These are phyloP conservation scores for Hirtodrosophila trivittata DNA, from an alignment of 2,888 invertebrate genomes.

Conservation along the genomic window DNA sequence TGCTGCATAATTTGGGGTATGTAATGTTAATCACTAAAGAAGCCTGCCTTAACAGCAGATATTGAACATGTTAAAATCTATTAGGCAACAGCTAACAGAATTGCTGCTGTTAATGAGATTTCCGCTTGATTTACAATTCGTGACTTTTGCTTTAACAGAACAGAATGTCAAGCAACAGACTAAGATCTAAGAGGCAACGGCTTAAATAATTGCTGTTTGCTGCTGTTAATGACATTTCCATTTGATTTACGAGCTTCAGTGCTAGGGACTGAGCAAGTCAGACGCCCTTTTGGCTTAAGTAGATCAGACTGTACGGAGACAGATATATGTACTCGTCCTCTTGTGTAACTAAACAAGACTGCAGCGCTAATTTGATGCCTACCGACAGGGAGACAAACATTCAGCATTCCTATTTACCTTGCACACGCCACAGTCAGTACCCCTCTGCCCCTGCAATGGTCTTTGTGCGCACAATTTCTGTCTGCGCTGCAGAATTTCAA, in stretches of 20 bases:
- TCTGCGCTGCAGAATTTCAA: constrained; percentile 77
- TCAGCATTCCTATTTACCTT: constrained; percentile 66
- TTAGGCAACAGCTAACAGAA: no score
- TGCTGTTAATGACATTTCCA: neutral
- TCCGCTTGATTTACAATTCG: no score
- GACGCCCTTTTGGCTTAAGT: neutral
- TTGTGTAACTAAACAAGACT: constrained; percentile 52
- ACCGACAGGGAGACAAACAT: constrained; percentile 38
- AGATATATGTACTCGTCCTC: neutral
- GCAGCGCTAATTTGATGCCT: constrained; percentile 75
- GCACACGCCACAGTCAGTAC: constrained; percentile 33
- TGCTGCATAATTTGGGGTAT: neutral
- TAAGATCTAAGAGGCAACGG: no score
- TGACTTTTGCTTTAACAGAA: no score
- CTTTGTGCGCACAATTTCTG: constrained; percentile 64
- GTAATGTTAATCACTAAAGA: no score
- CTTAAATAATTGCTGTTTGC: no score
- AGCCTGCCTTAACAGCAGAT: no score
- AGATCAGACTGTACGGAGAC: neutral
- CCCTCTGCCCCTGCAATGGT: neutral
- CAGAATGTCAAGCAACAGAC: no score
- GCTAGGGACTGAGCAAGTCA: neutral
- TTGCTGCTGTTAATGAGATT: no score
- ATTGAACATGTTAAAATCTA: no score
- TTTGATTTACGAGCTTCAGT: neutral